These are phyloP conservation scores for Bryconaethiops microstoma DNA, from an alignment of 2,797 vertebrate genomes.

Conservation along the genomic window DNA sequence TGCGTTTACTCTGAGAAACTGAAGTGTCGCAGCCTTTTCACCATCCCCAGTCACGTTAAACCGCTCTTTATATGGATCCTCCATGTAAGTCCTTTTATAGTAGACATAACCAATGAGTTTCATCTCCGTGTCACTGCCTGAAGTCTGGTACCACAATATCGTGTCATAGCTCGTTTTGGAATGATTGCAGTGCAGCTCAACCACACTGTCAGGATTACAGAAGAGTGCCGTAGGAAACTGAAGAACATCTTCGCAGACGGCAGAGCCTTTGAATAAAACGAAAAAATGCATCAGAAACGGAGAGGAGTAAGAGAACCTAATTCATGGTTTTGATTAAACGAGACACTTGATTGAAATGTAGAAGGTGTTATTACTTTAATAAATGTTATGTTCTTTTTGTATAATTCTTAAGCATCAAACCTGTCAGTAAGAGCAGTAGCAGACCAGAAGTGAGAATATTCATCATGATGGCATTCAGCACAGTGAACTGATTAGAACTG, in stretches of 20 bases:
- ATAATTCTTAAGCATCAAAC: background rate
- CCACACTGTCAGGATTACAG: background rate
- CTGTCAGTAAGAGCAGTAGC: background rate
- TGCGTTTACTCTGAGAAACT: background rate
- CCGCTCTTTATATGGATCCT: constrained; percentile 12
- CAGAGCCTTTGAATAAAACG: background rate
- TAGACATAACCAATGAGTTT: constrained; percentile 35
- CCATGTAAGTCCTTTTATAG: background rate
- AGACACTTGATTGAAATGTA: background rate
- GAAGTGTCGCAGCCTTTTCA: background rate
- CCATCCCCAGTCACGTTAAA: constrained; percentile 38
- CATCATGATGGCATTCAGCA: constrained; percentile 1
- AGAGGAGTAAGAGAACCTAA: too few relatives aligned
- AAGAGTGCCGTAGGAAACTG: constrained; percentile 57
- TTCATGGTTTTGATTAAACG: background rate
- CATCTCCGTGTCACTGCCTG: constrained; percentile 31
- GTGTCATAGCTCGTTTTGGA: constrained; percentile 30
- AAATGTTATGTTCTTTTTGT: background rate
- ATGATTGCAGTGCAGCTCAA: constrained; percentile 56
- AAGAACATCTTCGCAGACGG: constrained; percentile 43
- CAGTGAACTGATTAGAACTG: background rate
- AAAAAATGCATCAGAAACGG: background rate
- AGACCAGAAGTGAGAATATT: background rate
- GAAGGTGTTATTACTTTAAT: too few relatives aligned
- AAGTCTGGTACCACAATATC: constrained; percentile 35